Base-by-base conservation (phyloP, 1,140 invertebrate genomes). In the Anagrus nilaparvatae region DNA sequence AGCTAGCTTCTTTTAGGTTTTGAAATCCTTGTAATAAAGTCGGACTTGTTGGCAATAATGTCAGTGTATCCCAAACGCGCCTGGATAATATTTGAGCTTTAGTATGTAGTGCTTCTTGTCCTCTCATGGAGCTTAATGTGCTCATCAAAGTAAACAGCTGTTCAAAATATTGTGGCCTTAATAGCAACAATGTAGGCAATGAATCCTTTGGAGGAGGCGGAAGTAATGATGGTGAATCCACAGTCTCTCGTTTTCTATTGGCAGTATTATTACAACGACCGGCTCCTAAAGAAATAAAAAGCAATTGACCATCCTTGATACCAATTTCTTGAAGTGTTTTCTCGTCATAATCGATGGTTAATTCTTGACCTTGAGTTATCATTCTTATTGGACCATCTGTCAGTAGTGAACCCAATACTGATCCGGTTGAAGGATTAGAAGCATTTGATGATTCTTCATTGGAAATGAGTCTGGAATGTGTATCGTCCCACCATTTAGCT, bases 281-380 rank as follows among this genome's bases (percentile, higher is more conserved):
- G 25, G 81, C 83, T 10, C 88, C 87, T 49, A 91, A 73, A 2
- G 88, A 93, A 32, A 92, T 87, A 63, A 90, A 93, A 10, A 93
- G 85, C 56, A 92, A 67, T 75, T 88, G 71, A 48, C 81, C 81
- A 59, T 95, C 90, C 60, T 94, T 95, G 54, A 95, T 89, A 20
- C 87, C 87, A 67, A 93, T 82, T 62, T 94, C 89, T 13, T 78
- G 78, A 0, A 95, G 60, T 0, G 82, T 86, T 50, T 92, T 87
- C 55, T 95, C 90, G 59, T 96, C 92, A 55, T 85, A 87, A 49
- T 96, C 90, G n/a, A 86, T 82, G 0, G 86, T 88, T 3, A 96
- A 65, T 59, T 96, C 92, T 60, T 94, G 90, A 0, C 91, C 91
- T 59, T 91, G 84, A 0, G 88, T 92, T 32, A 95, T 93, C 72